Base-by-base conservation (phyloP, 1,140 invertebrate species). In the Lepidotrigona ventralis region DNA sequence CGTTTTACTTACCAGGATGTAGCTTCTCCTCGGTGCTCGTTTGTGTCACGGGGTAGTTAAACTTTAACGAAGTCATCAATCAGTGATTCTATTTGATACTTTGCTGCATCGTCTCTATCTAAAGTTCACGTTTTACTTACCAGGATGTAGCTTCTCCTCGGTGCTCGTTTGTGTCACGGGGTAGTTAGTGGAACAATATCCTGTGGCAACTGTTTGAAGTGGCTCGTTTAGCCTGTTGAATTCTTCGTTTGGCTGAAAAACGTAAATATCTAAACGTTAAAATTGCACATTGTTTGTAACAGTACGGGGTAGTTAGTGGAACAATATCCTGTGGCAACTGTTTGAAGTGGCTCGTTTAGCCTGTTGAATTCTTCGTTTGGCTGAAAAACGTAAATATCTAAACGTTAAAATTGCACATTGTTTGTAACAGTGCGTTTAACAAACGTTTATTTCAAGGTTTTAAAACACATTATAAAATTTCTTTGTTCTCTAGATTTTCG, bases 241-340 rank as follows among this genome's bases (percentile, higher is more conserved):
- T 68, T 81, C 91, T 33, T 92, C 90, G 63, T 72, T 86, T 17
- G 86, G 85, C 91, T 92, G 86, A 51, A 91, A n/a, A 92, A 66
- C 69, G 75, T 26, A 88, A 1, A 23, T 19, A 69, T 54, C 33
- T 12, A n/a, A n/a, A 23, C n/a, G 11, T 80, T 74, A 66, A 46
- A 74, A 51, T n/a, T 39, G 1, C 15, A 9, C 39, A 0, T 46
- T 46, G 39, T 63, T 17, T 54, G 56, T 8, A 21, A 0, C 1
- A 19, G 15, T 2, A n/a, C n/a, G n/a, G n/a, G n/a, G n/a, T 90
- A 89, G 54, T 80, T 86, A n/a, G 60, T 66, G n/a, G 88, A 29
- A 58, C 89, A 90, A 53, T 88, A 90, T 63, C 81, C 85, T 1
- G 68, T 64, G 19, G 56, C 46, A 2, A 88, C 85, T 0, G 80